phyloP scores from a whole-genome alignment of 1,140 invertebrate genomes.

The Drosophila azteca region DNA sequence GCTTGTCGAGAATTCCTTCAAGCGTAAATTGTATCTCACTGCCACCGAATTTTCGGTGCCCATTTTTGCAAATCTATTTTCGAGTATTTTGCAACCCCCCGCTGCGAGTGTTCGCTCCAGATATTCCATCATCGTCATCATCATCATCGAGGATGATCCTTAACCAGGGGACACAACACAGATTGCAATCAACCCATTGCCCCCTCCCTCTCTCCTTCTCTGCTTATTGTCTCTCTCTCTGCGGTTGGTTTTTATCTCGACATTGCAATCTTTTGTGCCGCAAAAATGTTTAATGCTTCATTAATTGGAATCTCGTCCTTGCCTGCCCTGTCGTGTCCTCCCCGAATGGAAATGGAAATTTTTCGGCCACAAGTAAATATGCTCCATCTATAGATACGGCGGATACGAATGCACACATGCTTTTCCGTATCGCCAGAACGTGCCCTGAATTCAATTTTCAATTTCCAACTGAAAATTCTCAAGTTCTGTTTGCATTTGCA shows the following conservation, averaged over 20 bases:
- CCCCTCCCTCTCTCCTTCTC: slow-evolving; percentile 10
- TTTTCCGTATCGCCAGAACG: slow-evolving; percentile 26
- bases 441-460: slow-evolving; percentile 40
- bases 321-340: slow-evolving; percentile 11
- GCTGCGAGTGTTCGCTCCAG: slow-evolving; percentile 30
- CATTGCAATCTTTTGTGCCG: slow-evolving; percentile 48
- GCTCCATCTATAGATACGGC: slow-evolving; percentile 4
- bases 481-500: slow-evolving; percentile 37
- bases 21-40: slow-evolving; percentile 57
- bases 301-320: slow-evolving; percentile 51
- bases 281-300: slow-evolving; percentile 69
- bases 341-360: slow-evolving; percentile 28
- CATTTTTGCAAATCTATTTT: slow-evolving; percentile 35
- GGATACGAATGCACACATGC: not conserved
- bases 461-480: slow-evolving; percentile 41
- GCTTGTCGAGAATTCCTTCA: slow-evolving; percentile 53
- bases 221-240: slow-evolving; percentile 49
- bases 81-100: slow-evolving; percentile 50
- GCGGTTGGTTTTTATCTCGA: slow-evolving; percentile 55
- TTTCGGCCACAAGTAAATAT: slow-evolving; percentile 44
- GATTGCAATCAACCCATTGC: slow-evolving; percentile 67
- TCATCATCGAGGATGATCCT: slow-evolving; percentile 45
- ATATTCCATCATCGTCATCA: slow-evolving; percentile 20
- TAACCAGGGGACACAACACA: slow-evolving; percentile 52
- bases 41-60: slow-evolving; percentile 40